A percentile compares a stretch with the other conserved stretches of the same genome.
phyloP scores from a whole-genome alignment of 2,888 invertebrate genomes.

The Drosophila demipolita region DNA sequence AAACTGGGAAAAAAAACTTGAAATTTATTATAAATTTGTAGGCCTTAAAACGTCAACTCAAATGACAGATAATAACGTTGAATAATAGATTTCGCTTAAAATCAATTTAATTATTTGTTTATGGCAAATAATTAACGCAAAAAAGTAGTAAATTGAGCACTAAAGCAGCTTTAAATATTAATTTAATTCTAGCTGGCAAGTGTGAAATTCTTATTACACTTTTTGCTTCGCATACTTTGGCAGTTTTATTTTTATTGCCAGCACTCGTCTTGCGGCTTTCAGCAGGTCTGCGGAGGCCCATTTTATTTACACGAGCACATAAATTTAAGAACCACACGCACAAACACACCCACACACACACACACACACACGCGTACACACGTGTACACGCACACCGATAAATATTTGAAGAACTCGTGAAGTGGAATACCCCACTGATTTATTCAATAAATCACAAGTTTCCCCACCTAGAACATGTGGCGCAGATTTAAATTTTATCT shows the following conservation, averaged over 20 bases:
- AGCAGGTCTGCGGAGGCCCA: slow-evolving; percentile 55
- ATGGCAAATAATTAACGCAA: background rate
- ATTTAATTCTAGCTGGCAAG: slow-evolving; percentile 19
- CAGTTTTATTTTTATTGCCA: slow-evolving; percentile 62
- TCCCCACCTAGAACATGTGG: slow-evolving; percentile 46
- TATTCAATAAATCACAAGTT: slow-evolving; percentile 79
- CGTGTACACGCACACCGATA: slow-evolving; percentile 42
- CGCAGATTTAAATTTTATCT: slow-evolving; percentile 70
- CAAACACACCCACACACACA: background rate
- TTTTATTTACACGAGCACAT: slow-evolving; percentile 72
- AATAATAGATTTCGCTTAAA: background rate
- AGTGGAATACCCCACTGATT: slow-evolving; percentile 64
- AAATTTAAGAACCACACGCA: slow-evolving; percentile 66
- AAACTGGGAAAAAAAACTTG: background rate
- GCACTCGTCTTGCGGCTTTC: slow-evolving; percentile 70
- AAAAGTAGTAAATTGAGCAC: background rate
- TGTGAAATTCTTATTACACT: slow-evolving; percentile 24
- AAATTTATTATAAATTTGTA: slow-evolving; percentile 8
- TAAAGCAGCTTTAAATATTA: background rate
- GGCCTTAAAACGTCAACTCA: background rate
- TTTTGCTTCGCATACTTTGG: slow-evolving; percentile 54
- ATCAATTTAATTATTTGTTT: background rate
- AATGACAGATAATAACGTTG: background rate
- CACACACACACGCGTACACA: slow-evolving; percentile 22
- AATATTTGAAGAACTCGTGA: slow-evolving; percentile 67